Base-by-base conservation (phyloP, 2,888 invertebrate species). In the Platycheirus albimanus region DNA sequence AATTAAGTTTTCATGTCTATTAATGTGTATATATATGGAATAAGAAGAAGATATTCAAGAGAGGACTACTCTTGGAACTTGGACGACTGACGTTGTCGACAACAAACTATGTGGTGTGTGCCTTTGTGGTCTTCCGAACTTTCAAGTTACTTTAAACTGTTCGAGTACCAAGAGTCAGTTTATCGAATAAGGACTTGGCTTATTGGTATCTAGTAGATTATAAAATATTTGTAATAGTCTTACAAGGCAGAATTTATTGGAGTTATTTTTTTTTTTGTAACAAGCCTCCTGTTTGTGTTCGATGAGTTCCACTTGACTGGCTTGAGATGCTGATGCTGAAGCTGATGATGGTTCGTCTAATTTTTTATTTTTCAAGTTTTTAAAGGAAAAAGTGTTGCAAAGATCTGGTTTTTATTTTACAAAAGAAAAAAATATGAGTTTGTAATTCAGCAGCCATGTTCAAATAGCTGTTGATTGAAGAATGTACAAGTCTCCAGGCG, bases 1-100 rank as follows among this genome's bases (percentile, higher is more conserved):
- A 85, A 85, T 85, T 85, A 85, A 84, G 84, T 84, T 79, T 78
- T 76, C 85, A 85, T 85, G 85, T 85, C 79, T 78, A 75, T 85
- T 83, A 83, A 83, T 83, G 78, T 77, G 67, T 69, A 58, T 72
- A 64, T 72, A 64, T 51, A 38, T 38, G 36, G 47, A 64, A 19
- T 43, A 61, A 30, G 58, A 66, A 76, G 66, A 71, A 77, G 49
- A 61, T 67, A 74, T 71, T 71, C 38, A 51, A 43, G 19, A 51
- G 38, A 13, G 6, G 17, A 45, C 19, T n/a, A 45, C 36, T 54
- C 36, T 20, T 30, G 5, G 33, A 63, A 1, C 45, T 0, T 54
- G 41, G 24, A 43, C 33, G 20, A 36, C 3, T n/a, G n/a, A 13
- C 10, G 28, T 10, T 0, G 15, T 38, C 15, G 56, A 67, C 61